Percentiles rank a stretch among this genome's conserved stretches.
phyloP scores from a whole-genome alignment of 2,113 vertebrate species.

The Podilymbus podiceps region DNA sequence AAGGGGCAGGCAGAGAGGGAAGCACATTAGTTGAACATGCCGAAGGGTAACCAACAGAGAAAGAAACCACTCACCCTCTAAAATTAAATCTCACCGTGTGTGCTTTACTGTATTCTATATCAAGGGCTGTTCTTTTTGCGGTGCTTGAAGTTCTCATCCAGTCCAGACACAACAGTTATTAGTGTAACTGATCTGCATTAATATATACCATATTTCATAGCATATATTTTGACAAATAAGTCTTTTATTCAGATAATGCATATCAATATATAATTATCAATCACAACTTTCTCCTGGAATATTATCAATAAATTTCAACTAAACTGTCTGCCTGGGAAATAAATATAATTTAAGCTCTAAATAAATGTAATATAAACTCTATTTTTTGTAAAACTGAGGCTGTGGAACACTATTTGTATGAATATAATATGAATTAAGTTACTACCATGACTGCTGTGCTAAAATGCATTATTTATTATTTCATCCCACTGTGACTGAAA shows the following conservation, averaged over 20 bases:
- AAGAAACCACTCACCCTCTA: constrained; percentile 4
- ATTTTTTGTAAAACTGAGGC: neutral
- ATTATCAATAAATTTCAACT: neutral
- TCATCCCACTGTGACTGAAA: neutral
- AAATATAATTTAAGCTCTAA: constrained; percentile 10
- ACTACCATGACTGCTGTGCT: neutral
- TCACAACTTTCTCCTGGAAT: neutral
- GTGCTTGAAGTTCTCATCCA: neutral
- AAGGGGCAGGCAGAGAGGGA: neutral
- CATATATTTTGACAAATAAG: neutral
- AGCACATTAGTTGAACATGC: constrained; percentile 1
- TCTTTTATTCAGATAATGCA: neutral
- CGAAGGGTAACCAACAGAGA: constrained; percentile 7
- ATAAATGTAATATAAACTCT: neutral
- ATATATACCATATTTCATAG: neutral
- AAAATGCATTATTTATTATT: constrained; percentile 8
- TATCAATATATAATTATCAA: neutral
- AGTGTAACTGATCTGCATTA: neutral
- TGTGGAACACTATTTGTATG: neutral
- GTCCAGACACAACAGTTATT: neutral
- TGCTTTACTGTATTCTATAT: neutral
- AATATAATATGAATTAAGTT: neutral
- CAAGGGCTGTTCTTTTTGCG: neutral
- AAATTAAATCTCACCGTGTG: neutral
- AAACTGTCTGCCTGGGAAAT: neutral